Evolutionary conservation across 2,888 invertebrate genomes (phyloP).

Genomic region (Arenicola marina): DNA sequence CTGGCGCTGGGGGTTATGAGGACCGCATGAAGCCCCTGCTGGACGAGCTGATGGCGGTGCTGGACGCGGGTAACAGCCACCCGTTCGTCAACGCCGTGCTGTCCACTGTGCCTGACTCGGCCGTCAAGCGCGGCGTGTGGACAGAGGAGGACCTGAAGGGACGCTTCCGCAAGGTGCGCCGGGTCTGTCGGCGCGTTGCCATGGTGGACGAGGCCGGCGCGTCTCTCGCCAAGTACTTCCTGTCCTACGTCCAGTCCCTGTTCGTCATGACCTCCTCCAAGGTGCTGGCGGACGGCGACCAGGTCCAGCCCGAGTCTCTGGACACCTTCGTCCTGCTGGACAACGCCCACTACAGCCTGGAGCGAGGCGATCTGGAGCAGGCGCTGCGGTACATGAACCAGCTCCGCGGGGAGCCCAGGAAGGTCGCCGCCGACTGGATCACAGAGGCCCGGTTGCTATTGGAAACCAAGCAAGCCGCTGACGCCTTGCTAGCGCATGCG

Average conservation of each 20-base stretch:
- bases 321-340: slow-evolving; percentile 88
- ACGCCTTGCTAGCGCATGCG: slow-evolving; percentile 76
- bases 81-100: slow-evolving; percentile 79
- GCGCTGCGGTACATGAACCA: slow-evolving; percentile 84
- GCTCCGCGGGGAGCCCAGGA: slow-evolving; percentile 83
- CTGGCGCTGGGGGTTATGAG: slow-evolving; percentile 44
- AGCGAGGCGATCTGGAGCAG: slow-evolving; percentile 81
- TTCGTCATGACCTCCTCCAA: slow-evolving; percentile 66
- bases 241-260: slow-evolving; percentile 89
- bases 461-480: slow-evolving; percentile 88
- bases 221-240: slow-evolving; percentile 73
- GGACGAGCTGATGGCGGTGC: slow-evolving; percentile 46
- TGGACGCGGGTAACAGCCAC: slow-evolving; percentile 65
- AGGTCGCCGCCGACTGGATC: slow-evolving; percentile 85
- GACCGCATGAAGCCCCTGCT: slow-evolving; percentile 46
- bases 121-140: slow-evolving; percentile 79
- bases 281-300: slow-evolving; percentile 53
- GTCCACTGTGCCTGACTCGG: slow-evolving; percentile 77
- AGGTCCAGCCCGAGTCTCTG: slow-evolving; percentile 60
- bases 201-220: slow-evolving; percentile 86
- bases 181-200: slow-evolving; percentile 81
- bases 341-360: slow-evolving; percentile 81
- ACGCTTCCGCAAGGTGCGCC: slow-evolving; percentile 69
- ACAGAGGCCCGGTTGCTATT: slow-evolving; percentile 79
- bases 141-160: slow-evolving; percentile 85